A percentile compares a stretch with the other conserved stretches of the same genome.
These are phyloP conservation scores for Diabrotica virgifera DNA, from an alignment of 1,140 invertebrate genomes.

Conservation along the genomic window DNA sequence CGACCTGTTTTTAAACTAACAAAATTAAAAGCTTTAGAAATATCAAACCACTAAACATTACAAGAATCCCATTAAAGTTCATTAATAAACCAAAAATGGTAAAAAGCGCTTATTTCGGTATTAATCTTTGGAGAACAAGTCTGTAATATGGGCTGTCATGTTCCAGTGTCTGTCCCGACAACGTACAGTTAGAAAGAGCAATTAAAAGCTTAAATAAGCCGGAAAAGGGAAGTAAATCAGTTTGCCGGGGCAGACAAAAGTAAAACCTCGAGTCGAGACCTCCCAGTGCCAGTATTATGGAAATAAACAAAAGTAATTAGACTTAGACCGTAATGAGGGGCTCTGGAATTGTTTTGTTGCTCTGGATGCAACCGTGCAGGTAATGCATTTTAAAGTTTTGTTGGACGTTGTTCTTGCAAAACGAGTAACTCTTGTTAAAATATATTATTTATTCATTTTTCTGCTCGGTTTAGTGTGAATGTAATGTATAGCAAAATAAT, in stretches of 20 bases:
- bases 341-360: background rate
- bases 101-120: too few species aligned
- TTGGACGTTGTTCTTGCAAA: too few species aligned
- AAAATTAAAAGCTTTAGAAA: too few species aligned
- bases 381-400: background rate
- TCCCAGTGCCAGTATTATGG: background rate
- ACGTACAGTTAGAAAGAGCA: background rate
- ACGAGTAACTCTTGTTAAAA: too few species aligned
- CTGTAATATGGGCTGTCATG: background rate
- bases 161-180: background rate
- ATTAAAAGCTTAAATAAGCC: conserved; percentile 3
- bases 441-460: too few species aligned
- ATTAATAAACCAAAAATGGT: too few species aligned
- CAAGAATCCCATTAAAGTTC: too few species aligned
- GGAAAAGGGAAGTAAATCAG: background rate
- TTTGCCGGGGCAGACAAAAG: background rate
- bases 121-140: too few species aligned
- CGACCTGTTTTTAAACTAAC: too few species aligned
- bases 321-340: background rate
- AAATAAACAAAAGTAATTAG: background rate
- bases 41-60: too few species aligned
- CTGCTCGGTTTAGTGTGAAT: too few species aligned
- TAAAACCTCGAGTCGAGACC: background rate
- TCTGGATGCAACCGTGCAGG: background rate
- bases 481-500: too few species aligned